A percentile compares a stretch with the other conserved stretches of the same genome.
phyloP scores from a whole-genome alignment of 2,797 vertebrate genomes.

The Lithobates pipiens region DNA sequence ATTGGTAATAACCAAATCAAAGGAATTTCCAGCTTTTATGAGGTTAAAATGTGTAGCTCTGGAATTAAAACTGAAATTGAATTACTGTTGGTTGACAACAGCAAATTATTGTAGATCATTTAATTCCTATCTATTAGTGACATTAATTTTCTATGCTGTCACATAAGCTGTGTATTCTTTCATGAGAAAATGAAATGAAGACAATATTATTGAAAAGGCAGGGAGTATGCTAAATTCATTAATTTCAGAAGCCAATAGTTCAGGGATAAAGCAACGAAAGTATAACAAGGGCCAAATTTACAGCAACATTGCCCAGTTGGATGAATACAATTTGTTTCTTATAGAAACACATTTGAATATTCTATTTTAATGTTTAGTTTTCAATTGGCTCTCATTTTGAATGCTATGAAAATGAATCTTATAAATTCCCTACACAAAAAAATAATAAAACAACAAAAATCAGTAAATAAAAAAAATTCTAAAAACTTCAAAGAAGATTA shows the following conservation, averaged over 20 bases:
- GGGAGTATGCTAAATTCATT: slow-evolving; percentile 21
- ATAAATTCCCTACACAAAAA: no score
- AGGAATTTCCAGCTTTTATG: slow-evolving; percentile 24
- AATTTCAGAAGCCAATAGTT: slow-evolving; percentile 28
- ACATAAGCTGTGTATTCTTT: slow-evolving; percentile 36
- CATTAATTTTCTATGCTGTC: slow-evolving; percentile 53
- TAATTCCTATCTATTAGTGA: slow-evolving; percentile 55
- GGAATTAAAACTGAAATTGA: slow-evolving; percentile 43
- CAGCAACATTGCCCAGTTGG: no score
- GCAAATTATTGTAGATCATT: slow-evolving; percentile 56
- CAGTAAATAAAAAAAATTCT: no score
- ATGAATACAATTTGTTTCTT: no score
- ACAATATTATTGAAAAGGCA: slow-evolving; percentile 38
- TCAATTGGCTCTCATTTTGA: no score
- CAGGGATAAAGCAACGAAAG: slow-evolving; percentile 16
- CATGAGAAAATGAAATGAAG: slow-evolving; percentile 47
- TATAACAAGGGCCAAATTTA: not conserved
- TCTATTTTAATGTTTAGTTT: no score
- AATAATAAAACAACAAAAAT: no score
- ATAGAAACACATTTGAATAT: no score
- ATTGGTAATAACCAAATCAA: not conserved
- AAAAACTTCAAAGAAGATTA: no score
- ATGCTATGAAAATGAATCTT: no score
- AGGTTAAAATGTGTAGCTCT: slow-evolving; percentile 34
- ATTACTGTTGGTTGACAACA: slow-evolving; percentile 51